Evolutionary conservation across 64 coral and sea anemone species (phyloP).

Genomic region (Exaiptasia diaphana): DNA sequence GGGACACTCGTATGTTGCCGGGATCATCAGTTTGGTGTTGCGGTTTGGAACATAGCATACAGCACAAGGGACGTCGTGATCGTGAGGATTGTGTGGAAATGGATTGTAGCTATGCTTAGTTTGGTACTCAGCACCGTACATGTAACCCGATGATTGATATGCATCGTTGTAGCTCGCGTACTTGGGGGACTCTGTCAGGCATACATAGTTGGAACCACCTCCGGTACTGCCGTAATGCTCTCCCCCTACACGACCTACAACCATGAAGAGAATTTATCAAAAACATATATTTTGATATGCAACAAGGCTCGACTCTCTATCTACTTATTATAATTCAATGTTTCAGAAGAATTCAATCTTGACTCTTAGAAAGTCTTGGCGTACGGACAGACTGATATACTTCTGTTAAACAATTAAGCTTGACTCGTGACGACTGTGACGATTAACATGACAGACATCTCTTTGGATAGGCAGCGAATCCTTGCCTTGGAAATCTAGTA

Average conservation of each 20-base stretch:
- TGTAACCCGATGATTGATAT: not conserved
- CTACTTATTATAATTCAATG: too few relatives aligned
- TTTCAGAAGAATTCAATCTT: too few relatives aligned
- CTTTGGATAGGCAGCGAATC: too few relatives aligned
- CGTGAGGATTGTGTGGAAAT: not conserved
- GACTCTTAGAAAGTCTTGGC: too few relatives aligned
- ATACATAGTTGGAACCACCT: constrained; percentile 1
- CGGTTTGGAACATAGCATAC: constrained; percentile 30
- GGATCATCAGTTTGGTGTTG: constrained; percentile 8
- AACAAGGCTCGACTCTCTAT: too few relatives aligned
- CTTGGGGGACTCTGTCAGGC: not conserved
- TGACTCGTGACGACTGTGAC: too few relatives aligned
- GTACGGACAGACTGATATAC: too few relatives aligned
- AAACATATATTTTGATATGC: too few relatives aligned
- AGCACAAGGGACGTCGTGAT: constrained; percentile 15
- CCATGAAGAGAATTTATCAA: too few relatives aligned
- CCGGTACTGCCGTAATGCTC: not conserved
- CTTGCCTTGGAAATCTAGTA: too few relatives aligned
- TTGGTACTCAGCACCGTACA: constrained; percentile 26
- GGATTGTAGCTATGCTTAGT: not conserved
- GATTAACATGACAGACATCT: too few relatives aligned
- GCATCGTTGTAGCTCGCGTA: not conserved
- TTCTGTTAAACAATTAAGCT: too few relatives aligned
- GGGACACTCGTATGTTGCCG: not conserved
- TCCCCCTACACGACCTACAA: constrained; percentile 1